Evolutionary conservation across 2,888 invertebrate species (phyloP).

Genomic region (Apamea anceps): DNA sequence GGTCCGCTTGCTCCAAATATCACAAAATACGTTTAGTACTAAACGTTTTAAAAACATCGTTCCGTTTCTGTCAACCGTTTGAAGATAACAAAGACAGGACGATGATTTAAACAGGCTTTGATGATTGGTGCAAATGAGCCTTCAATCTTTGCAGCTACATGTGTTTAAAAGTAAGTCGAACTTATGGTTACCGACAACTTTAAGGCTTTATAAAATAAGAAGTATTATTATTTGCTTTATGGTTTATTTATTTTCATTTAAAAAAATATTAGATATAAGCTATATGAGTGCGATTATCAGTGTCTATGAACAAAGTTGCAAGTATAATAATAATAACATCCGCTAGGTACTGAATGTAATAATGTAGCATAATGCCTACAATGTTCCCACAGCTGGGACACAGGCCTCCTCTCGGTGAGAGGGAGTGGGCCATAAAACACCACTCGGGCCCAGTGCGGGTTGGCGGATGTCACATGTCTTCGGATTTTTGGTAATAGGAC

Average conservation of each 20-base stretch:
- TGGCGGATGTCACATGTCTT: background rate
- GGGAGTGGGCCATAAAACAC: background rate
- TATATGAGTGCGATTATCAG: background rate
- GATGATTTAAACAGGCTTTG: background rate
- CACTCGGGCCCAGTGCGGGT: background rate
- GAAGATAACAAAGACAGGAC: background rate
- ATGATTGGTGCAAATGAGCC: background rate
- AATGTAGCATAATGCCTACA: background rate
- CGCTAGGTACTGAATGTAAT: background rate
- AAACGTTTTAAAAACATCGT: background rate
- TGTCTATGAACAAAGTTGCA: background rate
- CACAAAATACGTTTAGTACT: background rate
- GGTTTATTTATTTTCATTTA: background rate
- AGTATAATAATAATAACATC: background rate
- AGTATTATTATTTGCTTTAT: slow-evolving; percentile 24
- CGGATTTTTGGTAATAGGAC: too few species aligned
- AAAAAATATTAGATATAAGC: background rate
- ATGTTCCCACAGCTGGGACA: background rate
- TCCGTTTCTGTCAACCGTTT: background rate
- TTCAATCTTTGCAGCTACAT: background rate
- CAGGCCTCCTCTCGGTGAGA: background rate
- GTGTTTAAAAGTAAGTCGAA: background rate
- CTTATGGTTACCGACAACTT: slow-evolving; percentile 10
- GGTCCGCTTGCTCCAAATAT: background rate
- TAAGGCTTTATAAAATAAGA: background rate